Conservation (phyloP, 1,140 invertebrate genomes). For the Drosophila sturtevanti region DNA sequence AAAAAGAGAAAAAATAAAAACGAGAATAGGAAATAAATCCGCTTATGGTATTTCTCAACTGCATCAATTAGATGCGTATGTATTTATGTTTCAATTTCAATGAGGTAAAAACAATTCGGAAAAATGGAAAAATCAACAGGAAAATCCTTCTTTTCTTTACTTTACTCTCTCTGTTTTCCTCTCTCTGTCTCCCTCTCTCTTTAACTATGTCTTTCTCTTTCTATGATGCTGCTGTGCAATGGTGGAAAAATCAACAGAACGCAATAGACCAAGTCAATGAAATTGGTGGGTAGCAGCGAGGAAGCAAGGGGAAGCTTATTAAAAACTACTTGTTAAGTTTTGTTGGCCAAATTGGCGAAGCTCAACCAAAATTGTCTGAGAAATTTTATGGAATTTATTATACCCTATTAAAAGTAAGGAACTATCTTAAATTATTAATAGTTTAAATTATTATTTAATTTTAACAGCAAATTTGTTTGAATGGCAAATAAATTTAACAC, state of each 20-base stretch:
- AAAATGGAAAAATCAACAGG: background rate
- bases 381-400: background rate
- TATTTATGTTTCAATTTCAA: background rate
- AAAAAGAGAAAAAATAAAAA: background rate
- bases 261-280: conserved; percentile 8
- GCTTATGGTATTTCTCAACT: background rate
- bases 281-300: background rate
- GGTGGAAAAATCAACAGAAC: conserved; percentile 12
- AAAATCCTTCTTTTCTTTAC: background rate
- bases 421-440: too few species aligned
- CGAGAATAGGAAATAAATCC: background rate
- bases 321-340: conserved; percentile 64
- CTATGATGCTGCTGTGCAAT: background rate
- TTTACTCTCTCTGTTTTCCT: background rate
- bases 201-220: background rate
- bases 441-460: too few species aligned
- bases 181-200: background rate
- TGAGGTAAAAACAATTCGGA: background rate
- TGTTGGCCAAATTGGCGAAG: conserved; percentile 23
- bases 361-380: conserved; percentile 21
- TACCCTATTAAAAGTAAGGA: background rate
- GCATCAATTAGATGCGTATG: background rate
- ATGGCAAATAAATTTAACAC: too few species aligned
- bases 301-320: conserved; percentile 42
- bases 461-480: too few species aligned